Base-by-base conservation (phyloP, 2,797 vertebrate genomes). In the Gambusia yucatana region DNA sequence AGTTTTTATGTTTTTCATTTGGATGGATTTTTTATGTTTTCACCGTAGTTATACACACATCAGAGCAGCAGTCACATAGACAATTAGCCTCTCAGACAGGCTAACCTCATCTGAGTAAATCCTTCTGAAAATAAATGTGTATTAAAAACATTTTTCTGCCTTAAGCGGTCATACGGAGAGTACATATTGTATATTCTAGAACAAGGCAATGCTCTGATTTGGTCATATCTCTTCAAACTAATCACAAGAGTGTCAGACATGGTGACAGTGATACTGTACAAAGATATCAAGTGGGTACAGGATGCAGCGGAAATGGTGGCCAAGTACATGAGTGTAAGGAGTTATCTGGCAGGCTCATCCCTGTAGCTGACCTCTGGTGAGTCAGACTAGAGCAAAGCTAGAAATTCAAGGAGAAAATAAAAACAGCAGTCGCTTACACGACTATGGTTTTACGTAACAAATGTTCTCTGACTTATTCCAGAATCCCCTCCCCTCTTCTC, bases 391-490 rank as follows among this genome's bases (percentile, higher is more conserved):
- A 43, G 41, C 3, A 28, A 50, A 52, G 28, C 28, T 36, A 50
- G 33, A 36, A 72, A 33, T 43, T 28, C 22, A 75, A 30, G 20
- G 14, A 3, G 9, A 48, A 72, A 33, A 33, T 6, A 48, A 33
- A 63, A 63, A 9, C 71, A 50, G 28, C 30, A 48, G 30, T 5
- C 8, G 2, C 20, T 25, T 22, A 39, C 4, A 73, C 11, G 4
- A 52, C 47, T 25, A 22, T 36, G 70, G 7, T 39, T 39, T 57
- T 61, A 43, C 3, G 44, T 20, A 16, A 47, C 20, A 47, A 75
- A 75, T 9, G 41, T 75, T 33, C 41, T 33, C n/a, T 33, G 52
- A 75, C 41, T 61, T 61, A 28, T 75, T 59, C 14, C 36, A 74
- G 48, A 13, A 59, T 41, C 3, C 25, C 9, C 28, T 41, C 46